Evolutionary conservation across 2,888 invertebrate genomes (phyloP), one percentile per base, ranked within the genome.

Genomic region (Hyles lineata): DNA sequence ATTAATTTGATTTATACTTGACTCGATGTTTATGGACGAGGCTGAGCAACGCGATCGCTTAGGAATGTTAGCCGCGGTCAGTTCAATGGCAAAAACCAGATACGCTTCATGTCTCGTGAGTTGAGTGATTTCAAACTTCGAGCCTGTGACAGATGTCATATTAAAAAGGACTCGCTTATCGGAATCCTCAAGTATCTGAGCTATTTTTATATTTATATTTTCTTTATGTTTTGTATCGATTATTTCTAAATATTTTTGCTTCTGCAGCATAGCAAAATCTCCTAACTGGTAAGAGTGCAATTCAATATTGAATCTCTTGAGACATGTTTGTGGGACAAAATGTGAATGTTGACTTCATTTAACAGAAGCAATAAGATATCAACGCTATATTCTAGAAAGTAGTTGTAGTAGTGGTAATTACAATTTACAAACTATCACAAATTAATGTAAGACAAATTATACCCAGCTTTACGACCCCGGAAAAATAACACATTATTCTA

Each of bases 1-100:
- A 83, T 85, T 86, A 85, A 86, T 87, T 84, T 78, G 77, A 78
- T 79, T 74, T 72, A 76, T 78, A 76, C 74, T 70, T 58, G 70
- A 72, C 73, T 52, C 21, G 19, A 71, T 63, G 70, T 73, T 72
- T 63, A 63, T 43, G 63, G 59, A 67, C 58, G 70, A 60, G 61
- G 50, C 23, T 25, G 70, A 62, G 63, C 63, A 63, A 21, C 52
- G 19, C 59, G 32, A 60, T 67, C 5, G 55, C 55, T 55, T 55
- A 55, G 67, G 67, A 67, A 67, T 67, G 67, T 43, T 63, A 35
- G 21, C 43, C 23, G 23, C 23, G 67, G 67, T 50, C 67, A 67
- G 67, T 67, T 67, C 23, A 17, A 50, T 55, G 55, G 43, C 67
- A 50, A 63, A 63, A 63, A 63, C 35, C 35, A 35, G 43, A 35